Base-by-base conservation (phyloP, 2,888 invertebrate genomes). In the Chymomyza fuscimana region DNA sequence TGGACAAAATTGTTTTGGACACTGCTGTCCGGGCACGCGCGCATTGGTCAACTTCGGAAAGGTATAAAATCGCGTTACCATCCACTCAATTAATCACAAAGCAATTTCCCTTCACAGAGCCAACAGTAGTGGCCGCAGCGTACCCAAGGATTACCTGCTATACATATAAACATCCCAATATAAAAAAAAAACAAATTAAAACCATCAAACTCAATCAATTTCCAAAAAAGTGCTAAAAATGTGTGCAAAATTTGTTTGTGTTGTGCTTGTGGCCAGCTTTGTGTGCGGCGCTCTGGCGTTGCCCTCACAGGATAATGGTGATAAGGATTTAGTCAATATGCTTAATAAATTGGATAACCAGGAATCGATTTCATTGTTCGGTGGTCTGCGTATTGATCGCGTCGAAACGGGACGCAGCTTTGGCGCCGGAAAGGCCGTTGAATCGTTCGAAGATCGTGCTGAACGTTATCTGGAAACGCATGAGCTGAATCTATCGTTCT, bases 381-480 rank as follows among this genome's bases (percentile, higher is more conserved):
- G 92, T 70, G 93, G 92, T 56, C 84, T 92, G 65, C 90, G 88
- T 72, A 83, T 92, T 72, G 92, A 92, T 82, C 92, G 92, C 56
- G 80, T 87, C 52, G 91, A 91, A 66, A 87, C 85, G 69, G 90
- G 89, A 51, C 89, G 90, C 74, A 85, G 88, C 74, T 91, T 91
- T 50, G 89, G 90, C 63, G 84, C 82, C 22, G 79, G 72, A 74
- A 89, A 88, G 74, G 77, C 80, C 67, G 70, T 88, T 32, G 92
- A 92, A 80, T 91, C 92, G 71, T 86, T 93, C 46, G 86, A 93
- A 67, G 93, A 93, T 74, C 92, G 93, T 76, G 90, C 93, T 77
- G 89, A 92, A 72, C 91, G 92, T 71, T 93, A 92, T 82, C 81
- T 93, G 74, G 86, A 90, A 63, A 92, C 91, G 51, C 93, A 93